Percentiles rank a stretch among this genome's conserved stretches.
These are phyloP conservation scores for Mamestra configurata DNA, from an alignment of 1,140 invertebrate genomes.

Conservation along the genomic window DNA sequence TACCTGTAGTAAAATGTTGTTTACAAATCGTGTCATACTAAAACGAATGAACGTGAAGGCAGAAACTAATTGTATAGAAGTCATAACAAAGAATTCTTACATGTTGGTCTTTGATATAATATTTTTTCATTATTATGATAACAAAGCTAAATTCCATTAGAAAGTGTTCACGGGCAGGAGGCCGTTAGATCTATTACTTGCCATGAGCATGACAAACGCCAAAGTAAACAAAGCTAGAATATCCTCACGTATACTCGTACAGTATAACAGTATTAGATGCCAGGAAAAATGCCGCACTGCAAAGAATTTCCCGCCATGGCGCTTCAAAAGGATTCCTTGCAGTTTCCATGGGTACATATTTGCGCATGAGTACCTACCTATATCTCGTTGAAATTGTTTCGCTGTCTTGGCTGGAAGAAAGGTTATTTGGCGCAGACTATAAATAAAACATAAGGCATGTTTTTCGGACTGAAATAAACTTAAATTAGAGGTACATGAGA, in stretches of 20 bases:
- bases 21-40: neutral
- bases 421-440: neutral
- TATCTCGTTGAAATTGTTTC: neutral
- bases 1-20: neutral
- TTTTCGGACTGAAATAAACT: neutral
- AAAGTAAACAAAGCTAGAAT: too few relatives aligned
- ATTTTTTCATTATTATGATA: neutral
- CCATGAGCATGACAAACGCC: too few relatives aligned
- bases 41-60: neutral
- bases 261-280: too few relatives aligned
- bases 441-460: neutral
- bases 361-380: too few relatives aligned
- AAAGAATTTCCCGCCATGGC: neutral
- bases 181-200: neutral
- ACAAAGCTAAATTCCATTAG: neutral
- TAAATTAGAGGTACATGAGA: neutral
- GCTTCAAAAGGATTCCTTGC: neutral
- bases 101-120: neutral
- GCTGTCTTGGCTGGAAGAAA: neutral
- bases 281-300: too few relatives aligned
- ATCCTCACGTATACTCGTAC: neutral
- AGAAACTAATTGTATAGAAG: neutral
- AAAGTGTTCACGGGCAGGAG: neutral
- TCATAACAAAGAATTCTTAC: neutral
- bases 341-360: too few relatives aligned